A percentile compares a stretch with the other conserved stretches of the same genome.
Evolutionary conservation across 92 coral and sea anemone species (phyloP).

Genomic region (Actinernus sp.): DNA sequence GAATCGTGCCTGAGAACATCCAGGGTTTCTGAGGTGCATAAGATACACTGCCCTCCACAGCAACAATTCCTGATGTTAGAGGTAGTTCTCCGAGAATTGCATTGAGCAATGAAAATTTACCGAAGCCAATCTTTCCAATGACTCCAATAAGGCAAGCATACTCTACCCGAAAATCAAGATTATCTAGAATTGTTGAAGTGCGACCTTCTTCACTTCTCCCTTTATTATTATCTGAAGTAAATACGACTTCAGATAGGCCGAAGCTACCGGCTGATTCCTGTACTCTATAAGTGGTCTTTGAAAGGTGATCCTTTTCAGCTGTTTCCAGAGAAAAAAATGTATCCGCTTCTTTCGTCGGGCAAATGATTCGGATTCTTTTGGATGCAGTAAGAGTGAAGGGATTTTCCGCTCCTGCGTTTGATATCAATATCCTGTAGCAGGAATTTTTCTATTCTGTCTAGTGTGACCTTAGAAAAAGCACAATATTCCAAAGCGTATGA

Average conservation of each 20-base stretch:
- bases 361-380: no score
- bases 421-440: no score
- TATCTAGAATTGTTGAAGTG: background rate
- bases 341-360: no score
- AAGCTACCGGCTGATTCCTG: no score
- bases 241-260: no score
- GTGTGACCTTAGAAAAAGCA: slow-evolving; percentile 3
- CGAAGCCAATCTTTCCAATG: slow-evolving; percentile 6
- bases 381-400: no score
- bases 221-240: background rate
- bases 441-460: no score
- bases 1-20: slow-evolving; percentile 15
- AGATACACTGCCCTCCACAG: background rate
- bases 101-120: slow-evolving; percentile 2
- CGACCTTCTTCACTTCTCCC: background rate
- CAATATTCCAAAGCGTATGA: slow-evolving; percentile 4
- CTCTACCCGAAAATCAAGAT: background rate
- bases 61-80: background rate
- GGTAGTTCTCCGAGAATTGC: slow-evolving; percentile 10
- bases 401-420: no score
- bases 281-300: no score
- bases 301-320: no score
- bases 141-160: background rate
- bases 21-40: slow-evolving; percentile 16
- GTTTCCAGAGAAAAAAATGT: no score